These are phyloP conservation scores for Thymallus thymallus DNA, from an alignment of 2,113 vertebrate species.

Conservation along the genomic window DNA sequence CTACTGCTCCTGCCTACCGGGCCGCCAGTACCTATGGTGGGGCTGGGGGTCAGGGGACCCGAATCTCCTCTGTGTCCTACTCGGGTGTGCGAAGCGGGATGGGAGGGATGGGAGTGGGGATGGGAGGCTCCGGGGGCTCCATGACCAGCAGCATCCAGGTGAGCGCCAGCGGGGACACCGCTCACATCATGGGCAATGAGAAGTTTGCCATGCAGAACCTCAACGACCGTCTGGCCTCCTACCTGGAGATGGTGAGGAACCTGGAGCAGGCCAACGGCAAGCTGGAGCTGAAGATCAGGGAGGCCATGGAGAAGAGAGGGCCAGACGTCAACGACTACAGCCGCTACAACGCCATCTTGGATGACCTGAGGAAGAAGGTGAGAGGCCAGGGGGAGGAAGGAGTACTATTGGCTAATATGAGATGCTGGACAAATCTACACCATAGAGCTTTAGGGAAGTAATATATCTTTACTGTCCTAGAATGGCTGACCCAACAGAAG, in stretches of 20 bases:
- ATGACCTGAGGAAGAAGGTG: slow-evolving; percentile 78
- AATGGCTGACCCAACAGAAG: no score
- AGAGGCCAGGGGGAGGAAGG: slow-evolving; percentile 29
- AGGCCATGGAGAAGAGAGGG: slow-evolving; percentile 75
- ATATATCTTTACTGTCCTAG: not conserved
- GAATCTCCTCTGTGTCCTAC: slow-evolving; percentile 63
- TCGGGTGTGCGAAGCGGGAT: slow-evolving; percentile 36
- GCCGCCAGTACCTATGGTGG: slow-evolving; percentile 65
- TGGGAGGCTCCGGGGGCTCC: slow-evolving; percentile 43
- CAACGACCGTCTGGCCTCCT: slow-evolving; percentile 77
- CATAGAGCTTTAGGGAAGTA: not conserved
- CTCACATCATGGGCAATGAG: slow-evolving; percentile 77
- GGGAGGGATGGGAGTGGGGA: slow-evolving; percentile 27
- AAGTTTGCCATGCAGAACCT: slow-evolving; percentile 81
- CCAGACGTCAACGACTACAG: slow-evolving; percentile 77
- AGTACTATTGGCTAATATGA: not conserved
- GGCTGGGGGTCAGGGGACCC: slow-evolving; percentile 56
- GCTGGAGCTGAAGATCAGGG: slow-evolving; percentile 77
- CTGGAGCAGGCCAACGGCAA: slow-evolving; percentile 78
- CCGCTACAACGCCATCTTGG: slow-evolving; percentile 72
- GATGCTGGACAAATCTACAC: not conserved
- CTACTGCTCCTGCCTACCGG: slow-evolving; percentile 53
- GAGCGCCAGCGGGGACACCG: slow-evolving; percentile 48
- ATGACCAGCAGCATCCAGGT: slow-evolving; percentile 62
- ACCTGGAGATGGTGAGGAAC: slow-evolving; percentile 76